Conservation (phyloP, 2,888 invertebrate species). For the Labia minor region DNA sequence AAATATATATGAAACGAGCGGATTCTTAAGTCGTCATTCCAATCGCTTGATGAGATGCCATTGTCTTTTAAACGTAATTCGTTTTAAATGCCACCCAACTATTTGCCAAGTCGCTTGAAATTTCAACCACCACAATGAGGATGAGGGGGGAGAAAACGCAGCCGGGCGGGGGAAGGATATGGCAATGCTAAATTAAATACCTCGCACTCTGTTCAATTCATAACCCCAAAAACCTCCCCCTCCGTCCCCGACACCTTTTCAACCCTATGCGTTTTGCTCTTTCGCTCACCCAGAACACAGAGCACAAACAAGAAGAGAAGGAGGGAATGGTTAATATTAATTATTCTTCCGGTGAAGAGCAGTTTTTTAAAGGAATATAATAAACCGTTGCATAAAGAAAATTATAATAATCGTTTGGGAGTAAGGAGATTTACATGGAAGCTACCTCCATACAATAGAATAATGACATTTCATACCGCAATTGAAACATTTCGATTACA, state of each 20-base stretch:
- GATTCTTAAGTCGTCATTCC: background rate
- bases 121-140: background rate
- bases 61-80: slow-evolving; percentile 9
- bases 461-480: too few relatives aligned
- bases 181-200: background rate
- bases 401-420: too few relatives aligned
- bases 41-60: slow-evolving; percentile 7
- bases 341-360: background rate
- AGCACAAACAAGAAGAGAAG: background rate
- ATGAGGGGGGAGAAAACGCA: too few relatives aligned
- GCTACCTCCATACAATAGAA: too few relatives aligned
- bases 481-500: too few relatives aligned
- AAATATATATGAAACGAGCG: background rate
- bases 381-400: too few relatives aligned
- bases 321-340: background rate
- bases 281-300: background rate
- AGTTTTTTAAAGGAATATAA: background rate
- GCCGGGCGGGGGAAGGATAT: background rate
- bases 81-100: slow-evolving; percentile 13
- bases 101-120: slow-evolving; percentile 8
- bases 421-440: too few relatives aligned
- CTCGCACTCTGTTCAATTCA: background rate
- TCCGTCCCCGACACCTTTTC: background rate
- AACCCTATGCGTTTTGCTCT: background rate
- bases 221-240: background rate